Evolutionary conservation across 2,113 vertebrate species (phyloP).

Genomic region (Pluvianellus socialis): DNA sequence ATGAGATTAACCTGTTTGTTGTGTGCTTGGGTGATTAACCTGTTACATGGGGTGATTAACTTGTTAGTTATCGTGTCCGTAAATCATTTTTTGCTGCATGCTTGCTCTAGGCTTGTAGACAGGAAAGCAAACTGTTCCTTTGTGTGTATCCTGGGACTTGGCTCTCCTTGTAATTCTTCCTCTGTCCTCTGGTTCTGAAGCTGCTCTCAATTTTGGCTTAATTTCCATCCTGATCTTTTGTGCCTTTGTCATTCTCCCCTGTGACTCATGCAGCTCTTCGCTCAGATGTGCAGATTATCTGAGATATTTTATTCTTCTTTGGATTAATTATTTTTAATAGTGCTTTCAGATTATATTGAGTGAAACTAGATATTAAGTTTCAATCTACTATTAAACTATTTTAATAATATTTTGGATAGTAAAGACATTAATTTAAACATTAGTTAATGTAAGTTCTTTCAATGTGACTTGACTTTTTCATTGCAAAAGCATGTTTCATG

Average conservation of each 20-base stretch:
- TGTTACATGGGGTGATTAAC: neutral
- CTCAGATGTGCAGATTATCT: neutral
- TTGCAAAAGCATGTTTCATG: neutral
- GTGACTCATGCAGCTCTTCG: neutral
- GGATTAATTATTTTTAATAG: slow-evolving; percentile 22
- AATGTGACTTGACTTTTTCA: neutral
- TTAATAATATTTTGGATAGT: neutral
- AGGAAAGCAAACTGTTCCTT: neutral
- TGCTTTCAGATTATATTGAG: neutral
- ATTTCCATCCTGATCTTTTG: neutral
- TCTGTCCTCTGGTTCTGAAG: slow-evolving; percentile 9
- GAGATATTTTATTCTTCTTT: neutral
- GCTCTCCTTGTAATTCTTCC: slow-evolving; percentile 1
- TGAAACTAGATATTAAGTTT: neutral
- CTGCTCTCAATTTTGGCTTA: slow-evolving; percentile 13
- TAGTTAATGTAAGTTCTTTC: neutral
- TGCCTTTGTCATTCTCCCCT: neutral
- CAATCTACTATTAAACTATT: neutral
- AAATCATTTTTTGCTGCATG: neutral
- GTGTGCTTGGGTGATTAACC: neutral
- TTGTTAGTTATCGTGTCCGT: neutral
- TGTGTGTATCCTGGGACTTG: neutral
- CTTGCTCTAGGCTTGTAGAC: neutral
- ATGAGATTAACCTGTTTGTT: neutral
- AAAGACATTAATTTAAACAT: neutral